These are phyloP conservation scores for Smutsia temminckii DNA, from an alignment of 2,797 vertebrate genomes.

Conservation along the genomic window DNA sequence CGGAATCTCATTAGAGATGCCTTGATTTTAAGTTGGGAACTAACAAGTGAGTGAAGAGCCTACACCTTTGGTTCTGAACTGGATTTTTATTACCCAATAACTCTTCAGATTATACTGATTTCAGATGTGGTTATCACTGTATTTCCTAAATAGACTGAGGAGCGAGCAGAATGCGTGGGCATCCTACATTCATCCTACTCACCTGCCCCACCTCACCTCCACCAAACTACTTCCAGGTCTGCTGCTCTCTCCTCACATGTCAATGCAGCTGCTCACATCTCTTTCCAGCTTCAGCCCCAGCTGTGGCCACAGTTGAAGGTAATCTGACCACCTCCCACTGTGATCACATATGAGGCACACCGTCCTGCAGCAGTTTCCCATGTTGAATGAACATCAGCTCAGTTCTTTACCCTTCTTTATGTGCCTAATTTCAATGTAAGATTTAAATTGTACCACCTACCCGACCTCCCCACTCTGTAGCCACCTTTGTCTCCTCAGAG, in stretches of 20 bases:
- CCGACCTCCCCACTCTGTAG: not conserved
- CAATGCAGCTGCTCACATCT: rapidly evolving
- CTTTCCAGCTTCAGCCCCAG: not conserved
- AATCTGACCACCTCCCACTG: rapidly evolving
- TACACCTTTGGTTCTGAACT: constrained; percentile 47
- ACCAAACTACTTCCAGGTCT: not conserved
- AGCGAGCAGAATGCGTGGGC: not conserved
- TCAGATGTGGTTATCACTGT: constrained; percentile 5
- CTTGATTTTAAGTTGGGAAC: constrained; percentile 68
- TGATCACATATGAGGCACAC: rapidly evolving
- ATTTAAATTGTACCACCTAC: not conserved
- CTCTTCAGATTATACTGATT: constrained; percentile 64
- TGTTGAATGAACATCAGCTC: not conserved
- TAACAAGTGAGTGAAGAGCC: constrained; percentile 58
- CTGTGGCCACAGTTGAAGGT: rapidly evolving
- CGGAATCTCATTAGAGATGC: constrained; percentile 49
- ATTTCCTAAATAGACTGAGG: not conserved
- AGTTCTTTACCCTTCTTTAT: not conserved
- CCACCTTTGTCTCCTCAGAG: not conserved
- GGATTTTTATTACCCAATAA: constrained; percentile 60
- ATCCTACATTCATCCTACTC: not conserved
- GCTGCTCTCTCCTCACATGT: rapidly evolving
- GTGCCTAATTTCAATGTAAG: not conserved
- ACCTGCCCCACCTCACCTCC: not conserved
- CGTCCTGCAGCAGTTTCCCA: rapidly evolving